Conservation (phyloP, 2,113 vertebrate genomes). For the Gadus chalcogrammus region DNA sequence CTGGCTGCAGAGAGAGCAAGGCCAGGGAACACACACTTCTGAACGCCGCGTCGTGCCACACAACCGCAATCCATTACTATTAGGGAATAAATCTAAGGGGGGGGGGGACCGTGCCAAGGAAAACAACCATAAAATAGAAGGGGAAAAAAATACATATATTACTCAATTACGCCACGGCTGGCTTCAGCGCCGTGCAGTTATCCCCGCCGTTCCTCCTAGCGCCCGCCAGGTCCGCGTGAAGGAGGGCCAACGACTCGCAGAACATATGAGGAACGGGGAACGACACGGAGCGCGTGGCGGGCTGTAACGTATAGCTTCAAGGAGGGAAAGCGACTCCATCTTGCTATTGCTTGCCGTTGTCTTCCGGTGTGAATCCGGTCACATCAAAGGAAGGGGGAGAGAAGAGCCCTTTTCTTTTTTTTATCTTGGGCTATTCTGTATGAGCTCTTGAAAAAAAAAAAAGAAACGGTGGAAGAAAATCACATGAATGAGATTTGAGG, state of each 20-base stretch:
- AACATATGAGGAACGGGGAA: conserved; percentile 2
- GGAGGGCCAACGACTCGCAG: conserved; percentile 25
- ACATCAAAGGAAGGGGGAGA: background rate
- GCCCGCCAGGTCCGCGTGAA: conserved; percentile 24
- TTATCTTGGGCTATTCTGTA: background rate
- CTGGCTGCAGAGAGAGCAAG: conserved; percentile 40
- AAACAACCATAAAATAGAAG: conserved; percentile 50
- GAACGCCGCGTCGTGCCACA: conserved; percentile 51
- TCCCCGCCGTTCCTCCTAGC: conserved; percentile 54
- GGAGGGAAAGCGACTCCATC: no score
- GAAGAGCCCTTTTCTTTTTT: background rate
- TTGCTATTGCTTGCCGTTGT: no score
- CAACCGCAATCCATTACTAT: conserved; percentile 68
- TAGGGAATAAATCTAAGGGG: conserved; percentile 69
- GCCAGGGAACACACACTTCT: conserved; percentile 51
- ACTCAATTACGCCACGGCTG: conserved; percentile 40
- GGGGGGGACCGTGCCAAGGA: conserved; percentile 53
- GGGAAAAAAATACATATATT: conserved; percentile 24
- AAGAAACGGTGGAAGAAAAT: background rate
- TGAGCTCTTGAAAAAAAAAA: background rate
- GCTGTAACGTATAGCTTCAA: no score
- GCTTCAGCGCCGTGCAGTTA: conserved; percentile 52
- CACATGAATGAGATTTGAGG: background rate
- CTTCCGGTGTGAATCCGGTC: no score
- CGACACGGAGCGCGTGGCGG: no score